A percentile compares a stretch with the other conserved stretches of the same genome.
phyloP scores from a whole-genome alignment of 2,888 invertebrate species.

The Lasioglossum lativentre region DNA sequence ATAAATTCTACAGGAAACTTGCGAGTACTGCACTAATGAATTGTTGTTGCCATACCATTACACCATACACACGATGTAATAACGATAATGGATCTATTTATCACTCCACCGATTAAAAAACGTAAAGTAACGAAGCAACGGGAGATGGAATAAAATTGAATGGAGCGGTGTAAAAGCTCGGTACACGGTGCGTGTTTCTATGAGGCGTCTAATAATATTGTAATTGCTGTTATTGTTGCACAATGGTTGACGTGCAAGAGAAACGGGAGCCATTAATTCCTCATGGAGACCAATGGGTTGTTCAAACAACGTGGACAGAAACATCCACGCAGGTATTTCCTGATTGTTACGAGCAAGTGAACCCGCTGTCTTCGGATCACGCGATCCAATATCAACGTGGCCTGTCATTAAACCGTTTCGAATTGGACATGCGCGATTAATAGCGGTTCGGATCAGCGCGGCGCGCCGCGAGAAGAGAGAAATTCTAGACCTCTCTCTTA shows the following conservation, averaged over 20 bases:
- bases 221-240: neutral
- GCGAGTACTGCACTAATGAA: neutral
- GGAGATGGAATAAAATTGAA: neutral
- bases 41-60: too few species aligned
- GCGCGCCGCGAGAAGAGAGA: neutral
- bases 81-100: neutral
- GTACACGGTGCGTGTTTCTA: neutral
- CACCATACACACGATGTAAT: neutral
- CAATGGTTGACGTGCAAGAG: neutral
- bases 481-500: neutral
- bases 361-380: neutral
- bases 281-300: neutral
- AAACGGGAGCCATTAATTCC: neutral
- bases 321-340: constrained; percentile 4
- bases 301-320: constrained; percentile 5
- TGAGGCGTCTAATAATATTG: neutral
- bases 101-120: neutral
- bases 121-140: neutral
- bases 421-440: constrained; percentile 9
- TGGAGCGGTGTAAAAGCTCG: neutral
- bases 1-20: neutral
- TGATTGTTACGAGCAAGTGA: constrained; percentile 2
- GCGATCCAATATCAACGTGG: neutral
- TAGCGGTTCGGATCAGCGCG: neutral
- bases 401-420: neutral